These are phyloP conservation scores for Anneissia japonica DNA, from an alignment of 35 echinoderm and acorn worm genomes.

Conservation along the genomic window DNA sequence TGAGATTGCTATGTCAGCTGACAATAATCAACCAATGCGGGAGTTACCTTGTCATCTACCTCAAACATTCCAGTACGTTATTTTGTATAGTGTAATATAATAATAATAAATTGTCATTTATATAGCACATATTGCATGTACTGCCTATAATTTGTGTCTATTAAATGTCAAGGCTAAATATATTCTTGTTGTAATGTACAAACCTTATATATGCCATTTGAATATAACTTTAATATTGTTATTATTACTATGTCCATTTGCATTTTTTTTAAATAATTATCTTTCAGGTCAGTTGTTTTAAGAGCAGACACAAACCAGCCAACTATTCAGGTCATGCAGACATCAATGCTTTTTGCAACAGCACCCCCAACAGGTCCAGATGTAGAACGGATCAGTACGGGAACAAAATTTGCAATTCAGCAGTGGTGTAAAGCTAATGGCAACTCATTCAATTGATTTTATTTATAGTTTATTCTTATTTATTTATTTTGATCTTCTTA, in stretches of 20 bases:
- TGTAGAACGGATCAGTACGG: constrained; percentile 59
- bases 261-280: not conserved
- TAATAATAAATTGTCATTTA: too few relatives aligned
- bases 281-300: constrained; percentile 28
- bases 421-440: constrained; percentile 26
- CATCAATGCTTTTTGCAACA: constrained; percentile 28
- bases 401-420: constrained; percentile 52
- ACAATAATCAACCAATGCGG: not conserved
- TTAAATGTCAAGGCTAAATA: too few relatives aligned
- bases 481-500: too few relatives aligned
- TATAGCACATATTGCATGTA: too few relatives aligned
- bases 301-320: not conserved
- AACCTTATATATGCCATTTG: too few relatives aligned
- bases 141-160: too few relatives aligned
- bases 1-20: not conserved
- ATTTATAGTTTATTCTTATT: too few relatives aligned
- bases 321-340: constrained; percentile 4
- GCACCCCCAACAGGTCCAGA: constrained; percentile 56
- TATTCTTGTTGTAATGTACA: too few relatives aligned
- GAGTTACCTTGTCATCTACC: not conserved
- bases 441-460: too few relatives aligned
- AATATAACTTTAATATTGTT: too few relatives aligned
- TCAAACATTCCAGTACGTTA: not conserved
- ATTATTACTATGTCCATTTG: too few relatives aligned
- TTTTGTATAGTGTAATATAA: too few relatives aligned